These are phyloP conservation scores for Aleiodes testaceus DNA, from an alignment of 2,888 invertebrate species.

Conservation along the genomic window DNA sequence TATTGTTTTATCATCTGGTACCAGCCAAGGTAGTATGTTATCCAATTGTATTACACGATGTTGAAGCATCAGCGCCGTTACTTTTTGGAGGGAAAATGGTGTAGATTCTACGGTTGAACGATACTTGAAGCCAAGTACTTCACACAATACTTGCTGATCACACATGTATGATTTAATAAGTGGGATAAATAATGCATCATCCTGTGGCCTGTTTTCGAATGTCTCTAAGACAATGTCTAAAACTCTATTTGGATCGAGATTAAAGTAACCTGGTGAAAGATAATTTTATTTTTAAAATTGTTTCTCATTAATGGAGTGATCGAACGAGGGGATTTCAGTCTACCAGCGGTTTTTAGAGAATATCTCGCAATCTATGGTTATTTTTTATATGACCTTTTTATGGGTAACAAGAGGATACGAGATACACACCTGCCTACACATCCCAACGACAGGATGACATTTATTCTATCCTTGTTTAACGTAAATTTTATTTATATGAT, in stretches of 20 bases:
- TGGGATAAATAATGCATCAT: constrained; percentile 88
- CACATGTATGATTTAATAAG: constrained; percentile 91
- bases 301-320: too few species aligned
- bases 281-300: neutral
- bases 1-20: constrained; percentile 89
- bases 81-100: constrained; percentile 88
- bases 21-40: constrained; percentile 93
- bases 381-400: too few species aligned
- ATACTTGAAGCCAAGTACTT: constrained; percentile 94
- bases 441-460: too few species aligned
- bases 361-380: neutral
- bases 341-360: neutral
- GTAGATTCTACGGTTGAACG: constrained; percentile 79
- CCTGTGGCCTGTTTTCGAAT: constrained; percentile 90
- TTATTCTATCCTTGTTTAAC: too few species aligned
- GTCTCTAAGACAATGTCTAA: constrained; percentile 97
- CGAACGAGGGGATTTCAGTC: too few species aligned
- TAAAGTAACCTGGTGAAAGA: constrained; percentile 89
- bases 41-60: constrained; percentile 89
- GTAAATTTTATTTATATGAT: too few species aligned
- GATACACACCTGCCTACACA: too few species aligned
- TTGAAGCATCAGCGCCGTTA: constrained; percentile 92
- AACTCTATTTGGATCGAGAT: constrained; percentile 98
- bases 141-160: constrained; percentile 90
- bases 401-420: too few species aligned